These are phyloP conservation scores for Operophtera brumata DNA, from an alignment of 2,888 invertebrate genomes.

Conservation along the genomic window DNA sequence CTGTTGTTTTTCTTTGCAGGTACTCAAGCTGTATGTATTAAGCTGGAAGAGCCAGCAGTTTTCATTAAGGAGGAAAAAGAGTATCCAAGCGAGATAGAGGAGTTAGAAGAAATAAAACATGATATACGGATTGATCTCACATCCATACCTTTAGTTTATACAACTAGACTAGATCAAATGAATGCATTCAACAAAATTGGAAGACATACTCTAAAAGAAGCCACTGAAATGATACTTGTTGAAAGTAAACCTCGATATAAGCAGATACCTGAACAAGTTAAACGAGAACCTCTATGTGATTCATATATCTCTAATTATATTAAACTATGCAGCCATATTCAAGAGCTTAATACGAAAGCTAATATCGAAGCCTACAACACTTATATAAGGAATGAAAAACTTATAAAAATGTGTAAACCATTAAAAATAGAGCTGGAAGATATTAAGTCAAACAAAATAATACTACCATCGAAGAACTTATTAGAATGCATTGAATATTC, in stretches of 20 bases:
- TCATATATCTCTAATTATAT: slow-evolving; percentile 5
- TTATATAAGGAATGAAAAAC: slow-evolving; percentile 9
- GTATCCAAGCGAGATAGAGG: neutral
- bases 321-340: slow-evolving; percentile 12
- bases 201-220: slow-evolving; percentile 7
- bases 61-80: neutral
- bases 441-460: slow-evolving; percentile 1
- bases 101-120: neutral
- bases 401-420: slow-evolving; percentile 21
- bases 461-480: neutral
- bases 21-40: slow-evolving; percentile 6
- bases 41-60: neutral
- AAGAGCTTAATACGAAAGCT: slow-evolving; percentile 17
- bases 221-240: slow-evolving; percentile 21
- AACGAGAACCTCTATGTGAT: slow-evolving; percentile 2
- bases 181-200: slow-evolving; percentile 24
- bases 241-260: slow-evolving; percentile 40
- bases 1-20: slow-evolving; percentile 11
- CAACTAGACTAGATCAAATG: slow-evolving; percentile 49
- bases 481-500: neutral
- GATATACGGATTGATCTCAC: neutral
- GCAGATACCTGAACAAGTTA: neutral
- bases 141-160: slow-evolving; percentile 37
- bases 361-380: neutral
- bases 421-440: slow-evolving; percentile 18